phyloP scores from a whole-genome alignment of 2,113 vertebrate species.

The Heloderma charlesbogerti region DNA sequence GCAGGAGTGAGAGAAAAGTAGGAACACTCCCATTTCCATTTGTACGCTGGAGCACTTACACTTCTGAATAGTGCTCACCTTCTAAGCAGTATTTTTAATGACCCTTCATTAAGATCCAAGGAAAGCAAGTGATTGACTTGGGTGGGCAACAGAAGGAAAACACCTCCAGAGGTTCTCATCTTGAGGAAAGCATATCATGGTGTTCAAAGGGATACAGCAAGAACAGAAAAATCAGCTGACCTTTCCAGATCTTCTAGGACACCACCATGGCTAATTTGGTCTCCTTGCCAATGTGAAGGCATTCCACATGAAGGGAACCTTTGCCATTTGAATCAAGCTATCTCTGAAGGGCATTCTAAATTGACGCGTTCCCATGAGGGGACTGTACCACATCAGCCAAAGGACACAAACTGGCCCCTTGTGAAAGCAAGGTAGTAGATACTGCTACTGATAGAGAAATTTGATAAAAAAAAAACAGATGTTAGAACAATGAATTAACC shows the following conservation, averaged over 20 bases:
- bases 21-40: background rate
- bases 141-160: background rate
- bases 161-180: too few relatives aligned
- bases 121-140: background rate
- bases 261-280: background rate
- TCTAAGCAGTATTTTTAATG: background rate
- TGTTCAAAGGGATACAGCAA: background rate
- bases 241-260: background rate
- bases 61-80: background rate
- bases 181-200: background rate
- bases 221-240: background rate
- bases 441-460: background rate
- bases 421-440: background rate
- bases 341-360: background rate
- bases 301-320: background rate
- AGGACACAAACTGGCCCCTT: background rate
- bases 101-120: background rate
- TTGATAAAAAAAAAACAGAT: background rate
- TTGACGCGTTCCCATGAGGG: background rate
- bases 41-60: background rate
- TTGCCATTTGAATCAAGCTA: background rate
- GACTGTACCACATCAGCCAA: background rate
- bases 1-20: background rate
- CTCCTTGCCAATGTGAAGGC: background rate
- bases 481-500: background rate